These are phyloP conservation scores for Scaptomyza hsui DNA, from an alignment of 1,140 invertebrate genomes.

Conservation along the genomic window DNA sequence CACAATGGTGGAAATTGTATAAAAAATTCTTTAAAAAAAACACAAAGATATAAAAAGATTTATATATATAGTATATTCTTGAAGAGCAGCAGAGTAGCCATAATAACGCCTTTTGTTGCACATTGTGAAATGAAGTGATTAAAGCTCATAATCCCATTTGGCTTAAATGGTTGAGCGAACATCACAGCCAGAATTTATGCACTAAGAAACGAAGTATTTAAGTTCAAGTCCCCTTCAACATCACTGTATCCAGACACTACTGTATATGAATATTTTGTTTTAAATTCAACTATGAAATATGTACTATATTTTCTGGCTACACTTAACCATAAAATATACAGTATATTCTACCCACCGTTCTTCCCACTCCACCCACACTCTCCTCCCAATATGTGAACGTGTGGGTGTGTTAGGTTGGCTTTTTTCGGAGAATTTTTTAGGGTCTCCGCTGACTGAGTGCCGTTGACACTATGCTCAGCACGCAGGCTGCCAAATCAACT, in stretches of 20 bases:
- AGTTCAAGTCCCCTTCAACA: too few relatives aligned
- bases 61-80: not conserved
- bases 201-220: not conserved
- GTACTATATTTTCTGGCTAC: not conserved
- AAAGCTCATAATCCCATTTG: conserved; percentile 77
- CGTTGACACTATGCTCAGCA: conserved; percentile 50
- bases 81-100: conserved; percentile 61
- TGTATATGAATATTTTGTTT: too few relatives aligned
- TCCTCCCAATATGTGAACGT: conserved; percentile 36
- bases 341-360: conserved; percentile 12
- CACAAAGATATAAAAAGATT: conserved; percentile 6
- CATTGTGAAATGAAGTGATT: conserved; percentile 71
- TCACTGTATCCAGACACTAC: too few relatives aligned
- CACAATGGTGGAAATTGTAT: conserved; percentile 63
- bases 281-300: too few relatives aligned
- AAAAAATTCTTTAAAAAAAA: conserved; percentile 36
- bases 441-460: conserved; percentile 53
- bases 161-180: conserved; percentile 39
- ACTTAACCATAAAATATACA: not conserved
- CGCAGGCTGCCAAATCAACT: conserved; percentile 64
- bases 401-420: conserved; percentile 20
- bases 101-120: conserved; percentile 75
- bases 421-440: not conserved
- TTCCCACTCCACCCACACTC: not conserved
- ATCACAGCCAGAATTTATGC: conserved; percentile 10